Conservation (phyloP, 64 coral and sea anemone species). For the Montipora cactus region DNA sequence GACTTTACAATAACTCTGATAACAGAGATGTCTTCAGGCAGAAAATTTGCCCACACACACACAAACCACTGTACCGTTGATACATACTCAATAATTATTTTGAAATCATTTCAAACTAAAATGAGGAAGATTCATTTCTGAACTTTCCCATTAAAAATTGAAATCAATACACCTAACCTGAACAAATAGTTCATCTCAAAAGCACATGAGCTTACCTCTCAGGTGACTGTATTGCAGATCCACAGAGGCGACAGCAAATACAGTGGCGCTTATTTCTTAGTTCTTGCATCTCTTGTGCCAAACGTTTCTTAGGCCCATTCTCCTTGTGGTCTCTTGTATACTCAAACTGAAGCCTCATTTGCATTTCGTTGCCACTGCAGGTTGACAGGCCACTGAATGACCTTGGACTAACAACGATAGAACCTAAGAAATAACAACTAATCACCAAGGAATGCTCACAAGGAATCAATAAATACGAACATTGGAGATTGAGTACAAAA, state of each 20-base stretch:
- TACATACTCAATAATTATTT: too few species aligned
- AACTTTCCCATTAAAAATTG: too few species aligned
- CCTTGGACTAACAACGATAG: slow-evolving; percentile 31
- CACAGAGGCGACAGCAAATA: slow-evolving; percentile 42
- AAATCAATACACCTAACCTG: too few species aligned
- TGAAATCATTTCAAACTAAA: too few species aligned
- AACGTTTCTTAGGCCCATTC: not conserved
- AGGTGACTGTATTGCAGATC: not conserved
- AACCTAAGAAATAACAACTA: not conserved
- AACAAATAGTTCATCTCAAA: too few species aligned
- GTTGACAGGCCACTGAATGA: slow-evolving; percentile 38
- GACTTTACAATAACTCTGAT: too few species aligned
- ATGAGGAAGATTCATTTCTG: too few species aligned
- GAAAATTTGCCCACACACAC: too few species aligned
- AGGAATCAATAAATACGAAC: too few species aligned
- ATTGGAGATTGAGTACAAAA: too few species aligned
- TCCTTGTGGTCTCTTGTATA: not conserved
- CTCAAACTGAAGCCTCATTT: slow-evolving; percentile 56
- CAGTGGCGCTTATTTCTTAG: not conserved
- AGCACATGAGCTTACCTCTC: slow-evolving; percentile 34
- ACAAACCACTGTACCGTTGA: too few species aligned
- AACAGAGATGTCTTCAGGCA: too few species aligned
- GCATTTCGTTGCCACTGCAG: slow-evolving; percentile 29
- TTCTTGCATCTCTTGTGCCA: slow-evolving; percentile 3
- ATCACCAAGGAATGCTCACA: not conserved